A percentile compares a stretch with the other conserved stretches of the same genome.
These are phyloP conservation scores for Chromobotia macracanthus DNA, from an alignment of 2,797 vertebrate genomes.

Conservation along the genomic window DNA sequence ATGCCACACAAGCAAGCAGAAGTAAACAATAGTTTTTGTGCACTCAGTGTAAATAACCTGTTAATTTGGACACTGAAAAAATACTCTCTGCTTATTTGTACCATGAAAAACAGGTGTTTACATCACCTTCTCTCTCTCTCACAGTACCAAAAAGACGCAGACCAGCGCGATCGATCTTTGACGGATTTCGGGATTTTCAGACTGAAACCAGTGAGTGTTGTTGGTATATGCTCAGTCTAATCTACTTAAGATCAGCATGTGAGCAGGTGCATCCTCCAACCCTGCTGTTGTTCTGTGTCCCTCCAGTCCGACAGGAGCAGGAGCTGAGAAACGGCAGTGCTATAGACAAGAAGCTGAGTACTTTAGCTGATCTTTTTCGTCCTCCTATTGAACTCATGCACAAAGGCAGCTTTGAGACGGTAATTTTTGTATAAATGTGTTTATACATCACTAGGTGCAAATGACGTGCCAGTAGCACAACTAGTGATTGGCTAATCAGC, in stretches of 20 bases:
- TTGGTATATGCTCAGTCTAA: neutral
- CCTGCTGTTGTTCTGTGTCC: slow-evolving; percentile 39
- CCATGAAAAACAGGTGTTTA: neutral
- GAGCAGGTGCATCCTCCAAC: neutral
- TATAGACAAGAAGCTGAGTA: slow-evolving; percentile 98
- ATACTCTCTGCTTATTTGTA: neutral
- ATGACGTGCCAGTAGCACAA: neutral
- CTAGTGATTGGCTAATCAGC: neutral
- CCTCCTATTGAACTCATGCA: slow-evolving; percentile 99
- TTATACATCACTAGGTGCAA: neutral
- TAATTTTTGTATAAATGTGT: slow-evolving; percentile 66
- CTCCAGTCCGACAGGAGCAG: slow-evolving; percentile 95
- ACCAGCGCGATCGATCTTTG: slow-evolving; percentile 97
- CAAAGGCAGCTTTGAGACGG: slow-evolving; percentile 99
- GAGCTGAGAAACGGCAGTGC: slow-evolving; percentile 95
- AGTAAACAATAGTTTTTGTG: neutral
- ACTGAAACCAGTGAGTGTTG: slow-evolving; percentile 92
- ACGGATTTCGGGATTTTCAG: slow-evolving; percentile 98
- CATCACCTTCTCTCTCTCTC: neutral
- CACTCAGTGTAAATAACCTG: too few species aligned
- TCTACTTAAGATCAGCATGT: neutral
- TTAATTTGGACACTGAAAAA: neutral
- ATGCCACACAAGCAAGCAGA: neutral
- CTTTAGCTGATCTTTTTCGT: slow-evolving; percentile 96
- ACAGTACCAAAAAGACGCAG: slow-evolving; percentile 95